A percentile compares a stretch with the other conserved stretches of the same genome.
phyloP scores from a whole-genome alignment of 2,888 invertebrate species.

The Rhopalosiphum nymphaeae region DNA sequence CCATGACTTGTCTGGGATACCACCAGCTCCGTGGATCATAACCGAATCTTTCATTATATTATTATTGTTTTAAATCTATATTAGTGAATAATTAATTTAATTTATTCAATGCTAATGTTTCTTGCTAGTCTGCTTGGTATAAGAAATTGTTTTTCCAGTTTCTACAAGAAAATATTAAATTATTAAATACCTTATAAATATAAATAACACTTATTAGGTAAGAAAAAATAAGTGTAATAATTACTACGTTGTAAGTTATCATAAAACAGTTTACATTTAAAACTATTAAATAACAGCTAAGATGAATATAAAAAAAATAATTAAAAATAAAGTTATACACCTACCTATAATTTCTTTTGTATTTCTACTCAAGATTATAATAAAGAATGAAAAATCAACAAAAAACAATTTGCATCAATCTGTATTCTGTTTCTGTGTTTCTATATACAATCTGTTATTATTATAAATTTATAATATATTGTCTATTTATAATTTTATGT shows the following conservation, averaged over 20 bases:
- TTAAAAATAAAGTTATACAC: background rate
- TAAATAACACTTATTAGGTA: background rate
- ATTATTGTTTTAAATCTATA: background rate
- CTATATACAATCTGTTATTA: background rate
- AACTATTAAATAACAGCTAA: background rate
- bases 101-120: background rate
- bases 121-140: background rate
- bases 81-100: background rate
- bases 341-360: background rate
- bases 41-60: slow-evolving; percentile 50
- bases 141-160: background rate
- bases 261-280: background rate
- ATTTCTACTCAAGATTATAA: background rate
- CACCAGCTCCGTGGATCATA: slow-evolving; percentile 69
- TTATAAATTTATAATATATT: background rate
- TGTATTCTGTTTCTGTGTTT: background rate
- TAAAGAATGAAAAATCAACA: background rate
- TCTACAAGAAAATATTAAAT: background rate
- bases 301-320: background rate
- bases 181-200: background rate
- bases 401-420: background rate
- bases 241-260: background rate
- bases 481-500: too few species aligned
- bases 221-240: background rate
- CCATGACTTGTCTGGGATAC: slow-evolving; percentile 90